Conservation (phyloP, 2,888 invertebrate species). For the Papilio demoleus region DNA sequence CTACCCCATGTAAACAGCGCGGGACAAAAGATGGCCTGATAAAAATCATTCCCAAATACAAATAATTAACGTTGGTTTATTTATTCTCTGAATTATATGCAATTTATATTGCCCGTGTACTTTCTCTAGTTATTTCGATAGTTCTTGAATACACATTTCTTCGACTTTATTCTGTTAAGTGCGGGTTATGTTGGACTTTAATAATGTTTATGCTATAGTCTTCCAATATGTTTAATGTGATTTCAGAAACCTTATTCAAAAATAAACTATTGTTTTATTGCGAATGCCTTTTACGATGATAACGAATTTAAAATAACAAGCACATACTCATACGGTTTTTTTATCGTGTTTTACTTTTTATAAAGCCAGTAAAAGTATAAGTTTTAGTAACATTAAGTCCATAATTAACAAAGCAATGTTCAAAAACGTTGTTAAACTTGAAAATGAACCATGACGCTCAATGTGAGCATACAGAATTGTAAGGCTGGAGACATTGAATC, state of each 20-base stretch:
- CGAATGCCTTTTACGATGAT: not conserved
- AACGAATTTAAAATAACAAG: no score
- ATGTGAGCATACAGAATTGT: no score
- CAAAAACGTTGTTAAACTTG: no score
- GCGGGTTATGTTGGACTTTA: constrained; percentile 6
- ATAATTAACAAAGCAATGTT: no score
- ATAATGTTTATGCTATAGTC: constrained; percentile 2
- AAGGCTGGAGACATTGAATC: no score
- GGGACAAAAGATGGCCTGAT: constrained; percentile 73
- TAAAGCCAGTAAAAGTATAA: no score
- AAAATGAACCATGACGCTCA: no score
- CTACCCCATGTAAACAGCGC: constrained; percentile 62
- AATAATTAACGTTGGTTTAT: constrained; percentile 50
- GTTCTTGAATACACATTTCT: constrained; percentile 36
- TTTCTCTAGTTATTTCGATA: constrained; percentile 38
- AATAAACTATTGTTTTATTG: not conserved
- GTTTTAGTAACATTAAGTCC: no score
- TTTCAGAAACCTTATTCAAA: constrained; percentile 15
- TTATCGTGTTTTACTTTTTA: no score
- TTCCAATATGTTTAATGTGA: constrained; percentile 6
- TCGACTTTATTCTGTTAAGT: constrained; percentile 17
- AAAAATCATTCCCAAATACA: constrained; percentile 62
- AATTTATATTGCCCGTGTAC: constrained; percentile 37
- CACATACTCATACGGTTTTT: no score
- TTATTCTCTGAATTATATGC: constrained; percentile 41